phyloP scores from a whole-genome alignment of 2,113 vertebrate genomes.

The Chaenocephalus aceratus region DNA sequence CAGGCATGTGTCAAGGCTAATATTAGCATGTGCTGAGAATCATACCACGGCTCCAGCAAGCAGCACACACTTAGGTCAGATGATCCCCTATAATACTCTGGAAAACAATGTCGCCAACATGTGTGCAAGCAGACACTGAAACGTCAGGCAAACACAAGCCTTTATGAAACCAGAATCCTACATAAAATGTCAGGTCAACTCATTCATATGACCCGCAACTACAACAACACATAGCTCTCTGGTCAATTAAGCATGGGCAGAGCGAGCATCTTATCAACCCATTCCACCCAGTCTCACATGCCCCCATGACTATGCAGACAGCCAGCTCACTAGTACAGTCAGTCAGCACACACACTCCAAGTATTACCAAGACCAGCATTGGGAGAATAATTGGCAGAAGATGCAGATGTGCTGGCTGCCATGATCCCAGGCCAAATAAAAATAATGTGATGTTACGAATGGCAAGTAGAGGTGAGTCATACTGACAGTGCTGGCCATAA shows the following conservation, averaged over 20 bases:
- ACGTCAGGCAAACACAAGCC: slow-evolving; percentile 18
- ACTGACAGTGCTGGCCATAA: slow-evolving; percentile 61
- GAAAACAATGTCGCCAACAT: slow-evolving; percentile 23
- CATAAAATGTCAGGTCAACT: slow-evolving; percentile 56
- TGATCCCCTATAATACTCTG: slow-evolving; percentile 21
- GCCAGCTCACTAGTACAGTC: slow-evolving; percentile 32
- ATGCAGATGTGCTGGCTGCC: slow-evolving; percentile 74
- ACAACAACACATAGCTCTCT: slow-evolving; percentile 44
- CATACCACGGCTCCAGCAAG: slow-evolving; percentile 2
- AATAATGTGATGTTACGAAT: slow-evolving; percentile 70
- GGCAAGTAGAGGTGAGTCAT: slow-evolving; percentile 80
- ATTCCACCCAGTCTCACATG: slow-evolving; percentile 40
- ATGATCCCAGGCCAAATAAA: slow-evolving; percentile 47
- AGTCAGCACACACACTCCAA: slow-evolving; percentile 9
- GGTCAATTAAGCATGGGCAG: slow-evolving; percentile 63
- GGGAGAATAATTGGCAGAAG: slow-evolving; percentile 75
- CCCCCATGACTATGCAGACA: slow-evolving; percentile 61
- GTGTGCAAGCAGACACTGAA: slow-evolving; percentile 28
- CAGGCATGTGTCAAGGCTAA: not conserved
- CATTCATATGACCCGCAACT: slow-evolving; percentile 44
- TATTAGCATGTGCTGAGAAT: slow-evolving; percentile 13
- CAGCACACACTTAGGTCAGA: slow-evolving; percentile 23
- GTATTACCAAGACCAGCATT: slow-evolving; percentile 53
- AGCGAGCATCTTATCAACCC: slow-evolving; percentile 28
- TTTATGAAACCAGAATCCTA: slow-evolving; percentile 40